A percentile compares a stretch with the other conserved stretches of the same genome.
phyloP scores from a whole-genome alignment of 2,113 vertebrate genomes.

The Pterocles gutturalis region DNA sequence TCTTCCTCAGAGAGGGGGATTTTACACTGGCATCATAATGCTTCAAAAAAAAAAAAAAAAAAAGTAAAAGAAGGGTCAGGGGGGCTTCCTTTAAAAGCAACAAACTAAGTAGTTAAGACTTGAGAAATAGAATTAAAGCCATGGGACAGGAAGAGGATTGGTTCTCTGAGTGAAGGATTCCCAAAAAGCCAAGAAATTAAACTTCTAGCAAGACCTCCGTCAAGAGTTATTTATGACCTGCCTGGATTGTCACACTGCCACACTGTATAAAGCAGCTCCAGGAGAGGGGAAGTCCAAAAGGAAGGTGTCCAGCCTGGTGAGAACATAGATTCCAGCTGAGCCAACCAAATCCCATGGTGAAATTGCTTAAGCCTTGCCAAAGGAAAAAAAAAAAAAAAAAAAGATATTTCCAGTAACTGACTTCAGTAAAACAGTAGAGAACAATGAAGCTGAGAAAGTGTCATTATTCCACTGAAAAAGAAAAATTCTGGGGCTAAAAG shows the following conservation, averaged over 20 bases:
- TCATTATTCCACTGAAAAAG: not conserved
- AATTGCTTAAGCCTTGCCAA: not conserved
- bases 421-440: not conserved
- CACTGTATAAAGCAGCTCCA: not conserved
- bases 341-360: not conserved
- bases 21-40: not conserved
- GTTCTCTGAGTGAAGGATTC: not conserved
- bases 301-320: not conserved
- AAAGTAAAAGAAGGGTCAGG: accelerated
- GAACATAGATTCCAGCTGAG: not conserved
- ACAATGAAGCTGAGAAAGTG: not conserved
- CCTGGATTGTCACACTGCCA: not conserved
- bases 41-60: not conserved
- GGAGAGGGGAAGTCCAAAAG: not conserved
- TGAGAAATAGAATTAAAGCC: not conserved
- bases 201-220: not conserved
- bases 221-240: not conserved
- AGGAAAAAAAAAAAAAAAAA: not conserved
- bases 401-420: not conserved
- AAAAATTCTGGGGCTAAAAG: not conserved
- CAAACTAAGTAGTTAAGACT: not conserved
- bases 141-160: not conserved
- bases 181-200: not conserved
- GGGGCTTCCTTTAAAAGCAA: not conserved
- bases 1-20: not conserved